phyloP scores from a whole-genome alignment of 1,140 invertebrate species.

The Ceratina calcarata region DNA sequence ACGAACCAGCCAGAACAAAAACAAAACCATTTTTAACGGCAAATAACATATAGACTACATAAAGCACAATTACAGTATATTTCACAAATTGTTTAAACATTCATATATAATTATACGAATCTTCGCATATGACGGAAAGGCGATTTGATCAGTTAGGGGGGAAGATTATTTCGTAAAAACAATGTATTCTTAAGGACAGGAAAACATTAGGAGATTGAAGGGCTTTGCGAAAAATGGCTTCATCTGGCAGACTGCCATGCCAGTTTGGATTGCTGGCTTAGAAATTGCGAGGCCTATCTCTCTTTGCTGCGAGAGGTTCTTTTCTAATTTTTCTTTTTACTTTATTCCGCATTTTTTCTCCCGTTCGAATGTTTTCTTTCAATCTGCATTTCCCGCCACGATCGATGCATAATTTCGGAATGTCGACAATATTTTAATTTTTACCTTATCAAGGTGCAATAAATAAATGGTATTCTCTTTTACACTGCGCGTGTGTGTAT shows the following conservation, averaged over 20 bases:
- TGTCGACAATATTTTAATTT: constrained; percentile 58
- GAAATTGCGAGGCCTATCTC: constrained; percentile 55
- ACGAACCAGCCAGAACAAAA: constrained; percentile 28
- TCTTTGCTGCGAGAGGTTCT: constrained; percentile 50
- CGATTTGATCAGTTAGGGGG: constrained; percentile 67
- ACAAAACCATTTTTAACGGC: constrained; percentile 61
- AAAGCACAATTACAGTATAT: constrained; percentile 80
- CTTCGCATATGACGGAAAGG: constrained; percentile 74
- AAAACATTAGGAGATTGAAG: constrained; percentile 58
- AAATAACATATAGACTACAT: constrained; percentile 75
- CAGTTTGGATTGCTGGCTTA: constrained; percentile 46
- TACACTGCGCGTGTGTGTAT: constrained; percentile 38
- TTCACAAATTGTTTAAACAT: constrained; percentile 79
- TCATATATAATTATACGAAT: constrained; percentile 79
- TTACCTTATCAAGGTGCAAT: constrained; percentile 65
- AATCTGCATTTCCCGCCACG: constrained; percentile 49
- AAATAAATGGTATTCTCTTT: constrained; percentile 65
- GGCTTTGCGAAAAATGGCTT: constrained; percentile 47
- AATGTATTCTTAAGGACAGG: constrained; percentile 56
- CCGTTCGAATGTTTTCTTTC: constrained; percentile 23
- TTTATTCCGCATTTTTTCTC: constrained; percentile 37
- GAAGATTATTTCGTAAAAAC: constrained; percentile 64
- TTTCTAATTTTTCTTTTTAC: constrained; percentile 38
- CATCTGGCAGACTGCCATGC: constrained; percentile 40
- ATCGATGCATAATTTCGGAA: constrained; percentile 65